Conservation (phyloP, 2,113 vertebrate species). For the Nyctibius bracteatus region DNA sequence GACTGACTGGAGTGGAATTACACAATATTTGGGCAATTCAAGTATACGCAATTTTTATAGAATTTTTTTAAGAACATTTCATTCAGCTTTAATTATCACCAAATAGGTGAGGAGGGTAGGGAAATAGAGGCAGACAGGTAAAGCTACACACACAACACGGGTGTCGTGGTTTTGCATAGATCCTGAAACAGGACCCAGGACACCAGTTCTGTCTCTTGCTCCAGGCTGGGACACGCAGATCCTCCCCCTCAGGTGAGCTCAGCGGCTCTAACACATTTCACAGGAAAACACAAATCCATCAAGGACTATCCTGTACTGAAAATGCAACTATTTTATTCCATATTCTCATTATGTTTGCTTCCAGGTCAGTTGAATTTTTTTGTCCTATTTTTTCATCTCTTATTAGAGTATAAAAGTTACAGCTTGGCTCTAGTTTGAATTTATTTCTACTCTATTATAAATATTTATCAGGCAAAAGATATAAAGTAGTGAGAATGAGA, state of each 20-base stretch:
- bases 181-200: neutral
- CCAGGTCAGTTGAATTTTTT: neutral
- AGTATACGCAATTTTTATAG: neutral
- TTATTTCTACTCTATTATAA: neutral
- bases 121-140: neutral
- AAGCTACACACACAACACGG: neutral
- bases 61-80: neutral
- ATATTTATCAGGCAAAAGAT: slow-evolving; percentile 14
- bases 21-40: neutral
- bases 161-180: rapidly evolving
- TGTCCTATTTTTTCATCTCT: slow-evolving; percentile 1
- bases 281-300: neutral
- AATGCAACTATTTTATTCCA: neutral
- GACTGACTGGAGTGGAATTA: neutral
- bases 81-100: neutral
- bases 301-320: neutral
- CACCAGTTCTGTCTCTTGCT: neutral
- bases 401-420: neutral
- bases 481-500: neutral
- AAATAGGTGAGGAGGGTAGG: neutral
- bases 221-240: neutral
- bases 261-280: neutral
- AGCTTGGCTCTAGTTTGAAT: neutral
- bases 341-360: neutral
- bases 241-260: neutral